Conservation (phyloP, 1,140 invertebrate genomes). For the Diprion similis region DNA sequence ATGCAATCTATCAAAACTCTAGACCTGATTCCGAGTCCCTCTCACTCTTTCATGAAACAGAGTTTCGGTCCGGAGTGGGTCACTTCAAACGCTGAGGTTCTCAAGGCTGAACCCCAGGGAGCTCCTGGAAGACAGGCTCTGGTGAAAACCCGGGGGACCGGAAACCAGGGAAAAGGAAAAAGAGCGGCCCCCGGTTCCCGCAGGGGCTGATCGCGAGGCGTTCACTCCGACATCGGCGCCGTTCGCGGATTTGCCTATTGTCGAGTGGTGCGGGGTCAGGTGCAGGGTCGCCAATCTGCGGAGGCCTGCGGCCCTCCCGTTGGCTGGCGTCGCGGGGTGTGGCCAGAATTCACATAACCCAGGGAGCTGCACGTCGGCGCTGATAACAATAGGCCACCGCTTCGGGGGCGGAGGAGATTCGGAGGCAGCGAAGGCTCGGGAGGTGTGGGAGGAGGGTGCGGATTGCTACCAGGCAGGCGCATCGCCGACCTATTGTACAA, state of each 20-base stretch:
- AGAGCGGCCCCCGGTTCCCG: conserved; percentile 14
- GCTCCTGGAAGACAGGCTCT: neutral
- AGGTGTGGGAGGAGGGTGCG: conserved; percentile 14
- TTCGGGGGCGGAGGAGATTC: conserved; percentile 8
- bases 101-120: no score
- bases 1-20: no score
- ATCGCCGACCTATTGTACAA: conserved; percentile 57
- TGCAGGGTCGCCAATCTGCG: conserved; percentile 34
- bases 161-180: no score
- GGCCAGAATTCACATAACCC: conserved; percentile 37
- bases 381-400: conserved; percentile 28
- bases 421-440: conserved; percentile 13
- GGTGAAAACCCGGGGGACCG: neutral
- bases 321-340: conserved; percentile 46
- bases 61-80: no score
- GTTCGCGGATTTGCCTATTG: conserved; percentile 39
- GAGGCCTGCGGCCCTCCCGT: conserved; percentile 33
- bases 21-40: no score
- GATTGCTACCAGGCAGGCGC: conserved; percentile 55
- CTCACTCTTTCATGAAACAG: no score
- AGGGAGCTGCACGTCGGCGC: conserved; percentile 9
- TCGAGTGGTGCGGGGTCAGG: conserved; percentile 32
- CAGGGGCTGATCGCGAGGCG: neutral
- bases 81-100: no score
- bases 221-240: no score